phyloP scores from a whole-genome alignment of 2,113 vertebrate genomes.

The Astatotilapia flaviijosephi region DNA sequence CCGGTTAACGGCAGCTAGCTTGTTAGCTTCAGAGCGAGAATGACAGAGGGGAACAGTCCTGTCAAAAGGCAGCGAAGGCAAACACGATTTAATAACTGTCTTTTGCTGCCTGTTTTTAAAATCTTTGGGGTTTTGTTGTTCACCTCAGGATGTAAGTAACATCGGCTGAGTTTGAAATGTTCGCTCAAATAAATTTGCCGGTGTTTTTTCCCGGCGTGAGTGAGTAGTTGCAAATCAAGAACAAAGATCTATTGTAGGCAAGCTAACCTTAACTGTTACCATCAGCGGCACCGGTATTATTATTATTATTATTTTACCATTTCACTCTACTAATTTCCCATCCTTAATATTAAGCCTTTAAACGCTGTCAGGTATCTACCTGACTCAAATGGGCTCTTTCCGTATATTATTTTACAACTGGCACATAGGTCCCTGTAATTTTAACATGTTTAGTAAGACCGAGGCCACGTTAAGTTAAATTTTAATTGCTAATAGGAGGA shows the following conservation, averaged over 20 bases:
- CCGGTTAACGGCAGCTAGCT: conserved; percentile 21
- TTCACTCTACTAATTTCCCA: not conserved
- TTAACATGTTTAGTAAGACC: not conserved
- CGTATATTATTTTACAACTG: not conserved
- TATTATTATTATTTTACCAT: not conserved
- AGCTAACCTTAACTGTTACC: conserved; percentile 22
- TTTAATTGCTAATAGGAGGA: not conserved
- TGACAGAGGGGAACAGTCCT: conserved; percentile 55
- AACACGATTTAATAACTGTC: not conserved
- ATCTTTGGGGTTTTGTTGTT: not conserved
- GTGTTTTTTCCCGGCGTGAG: conserved; percentile 18
- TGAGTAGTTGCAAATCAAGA: conserved; percentile 43
- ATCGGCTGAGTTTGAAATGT: not conserved
- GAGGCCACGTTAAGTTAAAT: not conserved
- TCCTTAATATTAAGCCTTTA: not conserved
- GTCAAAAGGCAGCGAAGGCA: conserved; percentile 13
- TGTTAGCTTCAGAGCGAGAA: conserved; percentile 43
- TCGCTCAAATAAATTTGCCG: conserved; percentile 1
- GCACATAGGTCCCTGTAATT: not conserved
- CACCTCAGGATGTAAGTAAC: not conserved
- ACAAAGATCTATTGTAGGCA: conserved; percentile 60
- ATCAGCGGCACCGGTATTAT: not conserved
- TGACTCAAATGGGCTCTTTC: not conserved
- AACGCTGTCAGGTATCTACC: not conserved
- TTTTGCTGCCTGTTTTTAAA: not conserved